Base-by-base conservation (phyloP, 2,113 vertebrate genomes). In the Leptodactylus fuscus region DNA sequence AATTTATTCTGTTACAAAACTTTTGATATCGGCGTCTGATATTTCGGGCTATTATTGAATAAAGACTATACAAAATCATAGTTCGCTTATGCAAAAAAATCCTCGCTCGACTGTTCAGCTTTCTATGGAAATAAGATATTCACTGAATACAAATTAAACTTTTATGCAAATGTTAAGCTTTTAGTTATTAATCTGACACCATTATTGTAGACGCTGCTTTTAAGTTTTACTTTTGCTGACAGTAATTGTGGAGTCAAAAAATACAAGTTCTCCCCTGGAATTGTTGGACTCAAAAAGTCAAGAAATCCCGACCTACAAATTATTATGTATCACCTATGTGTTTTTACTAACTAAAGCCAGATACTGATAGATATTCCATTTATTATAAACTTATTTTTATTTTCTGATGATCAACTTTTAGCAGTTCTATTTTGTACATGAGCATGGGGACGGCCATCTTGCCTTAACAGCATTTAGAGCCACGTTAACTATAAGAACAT, bases 141-240 rank as follows among this genome's bases (percentile, higher is more conserved):
- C 27, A 2, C 16, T 34, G 74, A 48, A 49, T 49, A 77, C 48
- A 6, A 34, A 51, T 34, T 32, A 9, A 20, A 22, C 46, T 49
- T 51, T 29, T 76, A 32, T 34, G 74, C 29, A 51, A 34, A 53
- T 76, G 53, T 29, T 34, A 4, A 32, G 48, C 27, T 34, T 55
- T 53, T 77, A 53, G 75, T 53, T 77, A 77, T 36, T 55, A 53
- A 77, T 77, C 48, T 77, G 48, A 5, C 12, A 77, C 27, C 34
- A 55, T 55, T 53, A 77, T 55, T 34, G 32, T 34, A 77, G 36
- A 77, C 29, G 8, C 75, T 34, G 29, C 16, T 22, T 29, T 53
- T 4, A 12, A 20, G 16, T 76, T 53, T 18, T 9, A 1, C 16
- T n/a, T 55, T 53, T 36, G 24, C 74, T 76, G 32, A 77, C 49